phyloP scores from a whole-genome alignment of 2,797 vertebrate species.

The Megalops cyprinoides region DNA sequence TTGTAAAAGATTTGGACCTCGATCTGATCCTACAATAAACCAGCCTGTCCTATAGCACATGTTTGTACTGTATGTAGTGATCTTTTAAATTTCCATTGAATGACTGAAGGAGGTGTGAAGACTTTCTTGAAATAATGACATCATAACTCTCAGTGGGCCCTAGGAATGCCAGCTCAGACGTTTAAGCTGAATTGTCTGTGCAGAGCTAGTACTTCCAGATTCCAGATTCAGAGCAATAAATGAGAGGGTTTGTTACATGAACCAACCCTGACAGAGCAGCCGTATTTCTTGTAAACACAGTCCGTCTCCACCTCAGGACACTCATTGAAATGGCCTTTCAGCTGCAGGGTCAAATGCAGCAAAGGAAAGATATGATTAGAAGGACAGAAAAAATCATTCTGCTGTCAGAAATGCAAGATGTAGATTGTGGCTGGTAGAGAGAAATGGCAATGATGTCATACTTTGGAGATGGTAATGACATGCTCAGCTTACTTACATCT shows the following conservation, averaged over 20 bases:
- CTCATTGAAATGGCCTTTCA: constrained; percentile 68
- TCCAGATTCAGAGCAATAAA: neutral
- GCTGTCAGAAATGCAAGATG: neutral
- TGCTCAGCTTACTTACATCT: too few relatives aligned
- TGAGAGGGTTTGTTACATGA: neutral
- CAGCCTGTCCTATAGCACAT: too few relatives aligned
- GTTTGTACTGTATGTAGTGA: too few relatives aligned
- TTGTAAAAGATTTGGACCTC: too few relatives aligned
- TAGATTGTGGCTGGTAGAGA: neutral
- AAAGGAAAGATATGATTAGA: neutral
- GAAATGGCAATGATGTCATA: neutral
- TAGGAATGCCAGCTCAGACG: neutral
- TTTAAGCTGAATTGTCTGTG: too few relatives aligned
- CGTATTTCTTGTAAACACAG: constrained; percentile 80
- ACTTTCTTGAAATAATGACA: neutral
- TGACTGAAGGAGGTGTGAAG: too few relatives aligned
- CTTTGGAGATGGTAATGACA: neutral
- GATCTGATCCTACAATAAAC: too few relatives aligned
- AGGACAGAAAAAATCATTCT: neutral
- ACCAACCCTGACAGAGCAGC: constrained; percentile 77
- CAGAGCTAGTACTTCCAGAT: neutral
- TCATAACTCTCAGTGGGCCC: neutral
- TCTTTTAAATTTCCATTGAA: too few relatives aligned
- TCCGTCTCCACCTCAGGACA: constrained; percentile 80
- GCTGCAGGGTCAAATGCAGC: constrained; percentile 51